These are phyloP conservation scores for Anadara kagoshimensis DNA, from an alignment of 1,140 invertebrate genomes.

Conservation along the genomic window DNA sequence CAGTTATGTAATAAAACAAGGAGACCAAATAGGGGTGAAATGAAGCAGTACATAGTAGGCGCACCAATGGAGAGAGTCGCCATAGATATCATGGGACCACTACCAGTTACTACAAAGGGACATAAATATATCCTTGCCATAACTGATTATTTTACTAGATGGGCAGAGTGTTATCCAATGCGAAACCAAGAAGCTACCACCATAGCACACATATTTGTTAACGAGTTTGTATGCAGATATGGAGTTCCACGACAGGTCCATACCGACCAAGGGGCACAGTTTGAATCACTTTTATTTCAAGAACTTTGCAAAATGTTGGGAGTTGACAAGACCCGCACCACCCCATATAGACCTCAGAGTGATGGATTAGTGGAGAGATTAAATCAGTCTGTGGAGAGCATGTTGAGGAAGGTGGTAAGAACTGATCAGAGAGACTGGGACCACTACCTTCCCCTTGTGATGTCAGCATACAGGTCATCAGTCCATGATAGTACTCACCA, in stretches of 20 bases:
- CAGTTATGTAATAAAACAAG: neutral
- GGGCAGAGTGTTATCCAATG: conserved; percentile 47
- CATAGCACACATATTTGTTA: conserved; percentile 44
- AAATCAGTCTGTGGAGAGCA: conserved; percentile 7
- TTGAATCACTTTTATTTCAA: conserved; percentile 11
- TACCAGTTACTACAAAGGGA: neutral
- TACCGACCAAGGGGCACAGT: conserved; percentile 7
- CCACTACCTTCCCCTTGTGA: conserved; percentile 27
- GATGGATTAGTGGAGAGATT: conserved; percentile 9
- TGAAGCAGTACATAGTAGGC: neutral
- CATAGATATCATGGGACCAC: conserved; percentile 31
- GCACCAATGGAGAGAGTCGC: conserved; percentile 21
- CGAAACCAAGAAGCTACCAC: conserved; percentile 34
- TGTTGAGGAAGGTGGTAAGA: conserved; percentile 29
- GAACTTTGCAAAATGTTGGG: neutral
- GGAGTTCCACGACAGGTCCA: neutral
- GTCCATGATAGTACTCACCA: too few relatives aligned
- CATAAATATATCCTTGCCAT: conserved; percentile 60
- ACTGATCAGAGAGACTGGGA: conserved; percentile 40
- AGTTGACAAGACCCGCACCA: conserved; percentile 11
- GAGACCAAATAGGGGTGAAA: neutral
- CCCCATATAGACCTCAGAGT: conserved; percentile 3
- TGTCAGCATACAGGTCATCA: conserved; percentile 34
- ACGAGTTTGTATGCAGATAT: conserved; percentile 52
- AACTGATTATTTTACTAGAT: conserved; percentile 60